phyloP scores from a whole-genome alignment of 2,797 vertebrate genomes.

The Artibeus jamaicensis region DNA sequence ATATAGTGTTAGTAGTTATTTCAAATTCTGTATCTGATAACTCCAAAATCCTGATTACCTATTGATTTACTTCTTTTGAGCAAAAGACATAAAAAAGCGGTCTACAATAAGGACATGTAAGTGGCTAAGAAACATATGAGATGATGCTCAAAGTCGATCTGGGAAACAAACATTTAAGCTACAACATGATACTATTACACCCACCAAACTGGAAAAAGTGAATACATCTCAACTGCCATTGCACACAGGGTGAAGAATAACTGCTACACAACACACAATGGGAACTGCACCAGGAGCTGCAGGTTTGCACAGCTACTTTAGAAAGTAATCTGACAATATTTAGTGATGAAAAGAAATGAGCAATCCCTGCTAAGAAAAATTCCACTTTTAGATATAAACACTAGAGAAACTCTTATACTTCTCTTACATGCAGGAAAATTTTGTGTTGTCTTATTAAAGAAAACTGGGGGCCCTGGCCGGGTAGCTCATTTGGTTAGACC shows the following conservation, averaged over 20 bases:
- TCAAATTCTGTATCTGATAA: not conserved
- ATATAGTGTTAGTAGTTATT: not conserved
- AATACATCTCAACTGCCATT: not conserved
- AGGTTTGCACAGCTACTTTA: not conserved
- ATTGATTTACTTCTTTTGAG: not conserved
- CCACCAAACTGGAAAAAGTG: not conserved
- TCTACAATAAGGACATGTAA: not conserved
- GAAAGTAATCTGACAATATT: not conserved
- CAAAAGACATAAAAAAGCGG: not conserved
- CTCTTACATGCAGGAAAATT: not conserved
- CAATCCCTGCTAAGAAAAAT: not conserved
- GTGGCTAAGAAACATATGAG: not conserved
- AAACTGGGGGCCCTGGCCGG: not conserved
- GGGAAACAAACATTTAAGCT: not conserved
- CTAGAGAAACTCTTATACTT: not conserved
- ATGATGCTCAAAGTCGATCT: not conserved
- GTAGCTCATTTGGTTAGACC: not conserved
- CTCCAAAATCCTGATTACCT: not conserved
- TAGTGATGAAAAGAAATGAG: not conserved
- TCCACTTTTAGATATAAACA: constrained; percentile 1
- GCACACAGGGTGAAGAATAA: not conserved
- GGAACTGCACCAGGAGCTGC: not conserved
- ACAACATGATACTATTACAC: not conserved
- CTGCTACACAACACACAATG: not conserved
- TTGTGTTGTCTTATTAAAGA: not conserved